Base-by-base conservation (phyloP, 2,113 vertebrate genomes). In the Aix galericulata region DNA sequence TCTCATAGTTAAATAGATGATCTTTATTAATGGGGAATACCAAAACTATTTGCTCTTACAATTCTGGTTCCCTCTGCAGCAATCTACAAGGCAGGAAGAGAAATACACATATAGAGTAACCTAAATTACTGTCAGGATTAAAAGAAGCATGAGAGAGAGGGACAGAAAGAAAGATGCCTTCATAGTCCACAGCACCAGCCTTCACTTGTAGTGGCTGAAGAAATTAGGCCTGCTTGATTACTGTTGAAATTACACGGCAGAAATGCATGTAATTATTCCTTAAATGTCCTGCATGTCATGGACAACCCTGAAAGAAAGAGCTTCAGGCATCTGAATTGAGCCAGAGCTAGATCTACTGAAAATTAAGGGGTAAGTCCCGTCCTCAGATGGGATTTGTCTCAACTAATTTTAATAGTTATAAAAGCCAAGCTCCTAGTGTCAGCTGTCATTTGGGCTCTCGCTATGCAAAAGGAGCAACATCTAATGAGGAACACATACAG, bases 21-120 rank as follows among this genome's bases (percentile, higher is more conserved):
- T 59, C 80, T 18, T 93, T 95, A 58, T 85, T 94, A 76, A 85
- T 79, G 53, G n/a, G 7, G 23, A 63, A 36, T 63, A 36, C 59
- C 20, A 40, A 23, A 38, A 22, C 34, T 31, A 52, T 32, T 40
- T 29, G 6, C 31, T 88, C 50, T 60, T 76, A 67, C 0, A 46
- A 56, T 86, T 92, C 88, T 91, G 53, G 2, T 29, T 86, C 32
- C 44, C 22, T 90, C 36, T 94, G n/a, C 55, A 79, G 21, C 71
- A 82, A 71, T 62, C 66, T 63, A 34, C 55, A 73, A 80, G 71
- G 75, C 26, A 82, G 79, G 36, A 93, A 78, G 64, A 52, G 22
- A 87, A 82, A 82, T 56, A 40, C 73, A 50, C 82, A 50, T 69
- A 17, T 40, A 73, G 31, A 74, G 29, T 71, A 75, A 75, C 58